A percentile compares a stretch with the other conserved stretches of the same genome.
These are phyloP conservation scores for Crossaster papposus DNA, from an alignment of 53 echinoderm and acorn worm genomes.

Conservation along the genomic window DNA sequence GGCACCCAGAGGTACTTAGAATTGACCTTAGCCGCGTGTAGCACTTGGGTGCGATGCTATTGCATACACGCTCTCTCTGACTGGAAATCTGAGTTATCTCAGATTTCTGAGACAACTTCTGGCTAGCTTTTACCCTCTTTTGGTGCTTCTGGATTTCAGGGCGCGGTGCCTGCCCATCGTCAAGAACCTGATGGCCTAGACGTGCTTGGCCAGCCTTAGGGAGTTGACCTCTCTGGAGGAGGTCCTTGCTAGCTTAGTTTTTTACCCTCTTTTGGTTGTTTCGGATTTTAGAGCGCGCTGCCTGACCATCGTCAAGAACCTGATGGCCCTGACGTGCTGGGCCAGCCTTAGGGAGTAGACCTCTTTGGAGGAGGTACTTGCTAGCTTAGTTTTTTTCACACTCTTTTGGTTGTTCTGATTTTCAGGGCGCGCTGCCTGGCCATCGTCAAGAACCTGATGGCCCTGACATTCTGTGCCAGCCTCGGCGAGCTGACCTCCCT, in stretches of 20 bases:
- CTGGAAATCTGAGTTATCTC: no score
- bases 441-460: constrained; percentile 85
- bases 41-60: no score
- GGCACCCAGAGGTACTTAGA: constrained; percentile 78
- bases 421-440: constrained; percentile 75
- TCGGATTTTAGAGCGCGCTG: constrained; percentile 54
- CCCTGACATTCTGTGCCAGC: constrained; percentile 86
- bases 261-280: no score
- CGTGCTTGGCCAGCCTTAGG: constrained; percentile 86
- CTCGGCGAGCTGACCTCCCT: constrained; percentile 92
- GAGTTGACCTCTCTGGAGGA: no score
- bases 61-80: no score
- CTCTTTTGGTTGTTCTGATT: neutral
- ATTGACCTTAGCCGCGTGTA: no score
- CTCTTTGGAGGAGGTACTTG: constrained; percentile 89
- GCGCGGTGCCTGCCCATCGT: constrained; percentile 78
- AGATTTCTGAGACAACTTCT: no score
- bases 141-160: neutral
- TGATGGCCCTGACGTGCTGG: constrained; percentile 81
- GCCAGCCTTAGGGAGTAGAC: constrained; percentile 92
- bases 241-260: no score
- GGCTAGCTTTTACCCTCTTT: no score
- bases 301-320: constrained; percentile 80
- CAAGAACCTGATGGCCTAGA: constrained; percentile 82
- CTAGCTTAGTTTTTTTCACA: neutral